phyloP scores from a whole-genome alignment of 1,140 invertebrate species.

The Centruroides vittatus region DNA sequence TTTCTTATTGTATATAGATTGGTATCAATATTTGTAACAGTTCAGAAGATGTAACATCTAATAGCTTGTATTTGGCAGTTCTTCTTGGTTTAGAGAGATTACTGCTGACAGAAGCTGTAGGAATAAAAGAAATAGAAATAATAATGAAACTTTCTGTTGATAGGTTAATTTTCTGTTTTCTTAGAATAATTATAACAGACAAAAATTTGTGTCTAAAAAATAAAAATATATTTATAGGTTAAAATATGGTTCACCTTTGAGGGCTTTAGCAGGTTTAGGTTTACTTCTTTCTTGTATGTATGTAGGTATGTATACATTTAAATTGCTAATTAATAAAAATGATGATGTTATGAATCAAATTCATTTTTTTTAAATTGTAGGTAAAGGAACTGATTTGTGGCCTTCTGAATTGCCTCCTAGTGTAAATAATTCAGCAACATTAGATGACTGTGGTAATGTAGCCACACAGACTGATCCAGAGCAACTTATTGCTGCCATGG shows the following conservation, averaged over 20 bases:
- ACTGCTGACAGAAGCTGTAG: slow-evolving; percentile 41
- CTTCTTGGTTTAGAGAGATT: slow-evolving; percentile 55
- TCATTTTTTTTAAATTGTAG: slow-evolving; percentile 16
- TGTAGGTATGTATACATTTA: slow-evolving; percentile 29
- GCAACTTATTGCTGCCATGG: slow-evolving; percentile 58
- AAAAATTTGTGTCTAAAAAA: not conserved
- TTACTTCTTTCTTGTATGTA: slow-evolving; percentile 68
- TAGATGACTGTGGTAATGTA: slow-evolving; percentile 1
- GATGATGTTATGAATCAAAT: not conserved
- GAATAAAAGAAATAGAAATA: slow-evolving; percentile 44
- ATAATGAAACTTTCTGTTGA: slow-evolving; percentile 58
- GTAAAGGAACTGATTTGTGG: slow-evolving; percentile 33
- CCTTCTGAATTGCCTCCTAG: slow-evolving; percentile 22
- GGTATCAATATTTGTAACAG: slow-evolving; percentile 26
- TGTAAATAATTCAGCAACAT: slow-evolving; percentile 14
- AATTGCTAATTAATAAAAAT: no score
- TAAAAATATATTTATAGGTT: slow-evolving; percentile 30
- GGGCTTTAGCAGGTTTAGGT: slow-evolving; percentile 52
- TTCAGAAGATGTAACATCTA: slow-evolving; percentile 26
- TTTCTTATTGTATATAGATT: slow-evolving; percentile 20
- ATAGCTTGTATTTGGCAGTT: slow-evolving; percentile 28
- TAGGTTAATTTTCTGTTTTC: slow-evolving; percentile 23
- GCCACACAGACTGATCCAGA: slow-evolving; percentile 45
- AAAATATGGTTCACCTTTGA: slow-evolving; percentile 47
- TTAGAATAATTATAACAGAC: not conserved